A percentile compares a stretch with the other conserved stretches of the same genome.
phyloP scores from a whole-genome alignment of 1,140 invertebrate genomes.

The Drosophila willistoni region DNA sequence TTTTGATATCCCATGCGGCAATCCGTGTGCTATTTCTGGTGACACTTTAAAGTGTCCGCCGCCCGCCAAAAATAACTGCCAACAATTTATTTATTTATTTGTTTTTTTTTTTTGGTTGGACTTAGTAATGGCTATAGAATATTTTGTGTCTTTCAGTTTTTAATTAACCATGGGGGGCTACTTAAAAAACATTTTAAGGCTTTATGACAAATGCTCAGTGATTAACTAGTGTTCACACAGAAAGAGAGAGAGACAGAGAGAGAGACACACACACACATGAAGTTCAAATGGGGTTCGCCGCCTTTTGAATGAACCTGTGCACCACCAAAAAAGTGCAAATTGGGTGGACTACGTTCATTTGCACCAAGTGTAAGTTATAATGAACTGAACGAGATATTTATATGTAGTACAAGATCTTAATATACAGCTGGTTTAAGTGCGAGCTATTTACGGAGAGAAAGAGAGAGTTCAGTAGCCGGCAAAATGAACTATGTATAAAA shows the following conservation, averaged over 20 bases:
- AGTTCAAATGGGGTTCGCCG: slow-evolving; percentile 8
- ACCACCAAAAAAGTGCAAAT: not conserved
- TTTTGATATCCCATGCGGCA: slow-evolving; percentile 28
- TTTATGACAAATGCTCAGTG: slow-evolving; percentile 4
- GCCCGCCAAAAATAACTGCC: slow-evolving; percentile 14
- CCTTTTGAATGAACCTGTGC: not conserved
- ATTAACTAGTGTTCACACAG: not conserved
- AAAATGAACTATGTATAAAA: too few relatives aligned
- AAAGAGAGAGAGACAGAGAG: not conserved
- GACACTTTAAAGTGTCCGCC: slow-evolving; percentile 23
- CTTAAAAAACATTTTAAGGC: slow-evolving; percentile 11
- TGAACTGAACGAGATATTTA: not conserved
- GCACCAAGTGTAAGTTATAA: not conserved
- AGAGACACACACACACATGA: not conserved
- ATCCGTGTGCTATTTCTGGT: slow-evolving; percentile 27
- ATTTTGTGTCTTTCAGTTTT: not conserved
- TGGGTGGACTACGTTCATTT: not conserved
- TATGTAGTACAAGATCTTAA: too few relatives aligned
- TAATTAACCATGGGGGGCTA: not conserved
- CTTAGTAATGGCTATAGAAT: not conserved
- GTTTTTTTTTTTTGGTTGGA: not conserved
- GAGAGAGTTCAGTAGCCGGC: too few relatives aligned
- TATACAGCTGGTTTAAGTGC: too few relatives aligned
- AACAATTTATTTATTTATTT: not conserved
- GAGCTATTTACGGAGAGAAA: too few relatives aligned